Evolutionary conservation across 2,797 vertebrate genomes (phyloP).

Genomic region (Siniperca undulata): DNA sequence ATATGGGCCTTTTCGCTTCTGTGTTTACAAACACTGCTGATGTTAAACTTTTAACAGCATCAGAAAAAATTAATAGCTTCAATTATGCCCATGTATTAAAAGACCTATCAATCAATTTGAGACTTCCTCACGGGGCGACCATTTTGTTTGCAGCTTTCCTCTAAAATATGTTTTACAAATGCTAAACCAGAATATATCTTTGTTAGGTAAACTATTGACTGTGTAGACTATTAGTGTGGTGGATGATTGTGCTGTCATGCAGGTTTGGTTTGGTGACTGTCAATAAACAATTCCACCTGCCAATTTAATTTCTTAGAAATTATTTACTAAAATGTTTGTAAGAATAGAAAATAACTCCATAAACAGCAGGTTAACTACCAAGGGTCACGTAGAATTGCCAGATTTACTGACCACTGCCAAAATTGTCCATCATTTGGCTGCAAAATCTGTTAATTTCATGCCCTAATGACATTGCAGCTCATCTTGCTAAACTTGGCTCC

Average conservation of each 20-base stretch:
- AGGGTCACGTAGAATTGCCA: not conserved
- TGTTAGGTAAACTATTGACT: not conserved
- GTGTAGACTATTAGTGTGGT: not conserved
- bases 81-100: not conserved
- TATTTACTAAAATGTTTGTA: not conserved
- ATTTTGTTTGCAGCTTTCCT: not conserved
- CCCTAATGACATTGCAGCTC: conserved; percentile 9
- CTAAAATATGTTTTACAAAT: not conserved
- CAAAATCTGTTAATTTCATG: conserved; percentile 1
- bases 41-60: not conserved
- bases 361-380: not conserved
- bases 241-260: not conserved
- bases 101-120: not conserved
- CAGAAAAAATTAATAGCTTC: not conserved
- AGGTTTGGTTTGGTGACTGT: not conserved
- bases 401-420: not conserved
- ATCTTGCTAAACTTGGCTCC: conserved; percentile 17
- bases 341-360: not conserved
- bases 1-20: not conserved
- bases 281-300: not conserved
- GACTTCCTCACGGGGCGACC: not conserved
- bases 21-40: not conserved
- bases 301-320: not conserved
- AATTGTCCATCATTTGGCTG: not conserved
- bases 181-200: not conserved